These are phyloP conservation scores for Dioctria rufipes DNA, from an alignment of 2,888 invertebrate genomes.

Conservation along the genomic window DNA sequence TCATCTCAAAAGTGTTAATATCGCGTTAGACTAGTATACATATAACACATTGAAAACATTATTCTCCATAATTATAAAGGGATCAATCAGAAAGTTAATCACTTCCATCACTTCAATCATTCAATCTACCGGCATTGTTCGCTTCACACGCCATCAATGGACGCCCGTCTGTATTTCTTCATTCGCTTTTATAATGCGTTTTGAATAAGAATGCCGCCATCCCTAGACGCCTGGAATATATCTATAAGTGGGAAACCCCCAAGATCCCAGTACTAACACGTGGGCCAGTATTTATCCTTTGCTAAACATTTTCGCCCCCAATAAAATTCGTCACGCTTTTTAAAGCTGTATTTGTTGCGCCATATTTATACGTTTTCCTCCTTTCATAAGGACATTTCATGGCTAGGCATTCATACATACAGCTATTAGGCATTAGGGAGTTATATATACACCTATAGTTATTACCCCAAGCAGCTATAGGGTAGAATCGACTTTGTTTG, in stretches of 20 bases:
- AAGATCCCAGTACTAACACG: background rate
- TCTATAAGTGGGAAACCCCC: conserved; percentile 9
- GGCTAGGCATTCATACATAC: too few species aligned
- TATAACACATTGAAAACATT: background rate
- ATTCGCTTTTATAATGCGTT: conserved; percentile 37
- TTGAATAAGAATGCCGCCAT: conserved; percentile 49
- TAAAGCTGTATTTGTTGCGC: conserved; percentile 48
- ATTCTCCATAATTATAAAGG: background rate
- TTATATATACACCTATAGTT: conserved; percentile 23
- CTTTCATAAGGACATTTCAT: background rate
- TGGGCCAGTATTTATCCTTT: conserved; percentile 40
- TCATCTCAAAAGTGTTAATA: too few species aligned
- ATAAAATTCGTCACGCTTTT: conserved; percentile 59
- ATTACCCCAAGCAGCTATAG: conserved; percentile 35
- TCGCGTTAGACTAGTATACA: too few species aligned
- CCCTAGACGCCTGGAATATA: conserved; percentile 9
- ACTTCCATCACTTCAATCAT: conserved; percentile 8
- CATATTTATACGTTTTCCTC: conserved; percentile 47
- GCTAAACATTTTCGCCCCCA: conserved; percentile 56
- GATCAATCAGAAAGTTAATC: conserved; percentile 43
- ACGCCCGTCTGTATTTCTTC: conserved; percentile 30
- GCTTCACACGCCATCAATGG: conserved; percentile 30
- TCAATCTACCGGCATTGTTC: background rate
- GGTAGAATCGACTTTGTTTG: background rate
- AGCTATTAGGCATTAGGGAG: background rate